Evolutionary conservation across 1,140 invertebrate species (phyloP), one percentile per base, ranked within the genome.

Genomic region (Scaptodrosophila lebanonensis): DNA sequence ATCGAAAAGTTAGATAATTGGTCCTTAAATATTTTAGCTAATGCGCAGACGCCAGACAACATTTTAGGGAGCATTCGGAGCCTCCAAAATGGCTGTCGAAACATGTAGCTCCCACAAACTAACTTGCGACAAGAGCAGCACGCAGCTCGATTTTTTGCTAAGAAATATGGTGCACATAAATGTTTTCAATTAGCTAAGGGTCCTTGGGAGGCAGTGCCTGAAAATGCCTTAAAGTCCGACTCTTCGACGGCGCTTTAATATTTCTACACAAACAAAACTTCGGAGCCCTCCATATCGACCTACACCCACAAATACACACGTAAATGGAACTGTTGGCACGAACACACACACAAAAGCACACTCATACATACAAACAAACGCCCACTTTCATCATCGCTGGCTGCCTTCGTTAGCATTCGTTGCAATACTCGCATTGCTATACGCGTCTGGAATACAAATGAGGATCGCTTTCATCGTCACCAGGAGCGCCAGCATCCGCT

Each of bases 371-470:
- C 32, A 17, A 17, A 48, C 29, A 43, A n/a, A 56, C 66, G 67
- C 75, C 75, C 75, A 79, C 73, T 82, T 79, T 82, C 73, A 79
- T 79, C 73, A 77, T 53, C 59, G 36, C 27, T 18, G 29, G 32
- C 15, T 44, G 54, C 66, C 49, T 59, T 82, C 70, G 66, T 82
- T 82, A 75, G 75, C 49, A 82, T 82, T 70, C 75, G 38, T 13
- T 36, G 48, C 75, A 22, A 62, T 52, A 66, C 66, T 67, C 66
- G 49, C 66, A 75, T 60, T 79, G 62, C 58, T 54, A 27, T 48
- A 69, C 76, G 76, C 79, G 77, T 83, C 79, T 83, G 79, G 79
- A 83, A 83, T 83, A 83, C 77, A 83, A 83, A 83, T 83, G 79
- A 83, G 79, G 70, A 83, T 83, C 75, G 75, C 75, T 79, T 79